phyloP scores from a whole-genome alignment of 2,797 vertebrate species.

The Cuculus canorus region DNA sequence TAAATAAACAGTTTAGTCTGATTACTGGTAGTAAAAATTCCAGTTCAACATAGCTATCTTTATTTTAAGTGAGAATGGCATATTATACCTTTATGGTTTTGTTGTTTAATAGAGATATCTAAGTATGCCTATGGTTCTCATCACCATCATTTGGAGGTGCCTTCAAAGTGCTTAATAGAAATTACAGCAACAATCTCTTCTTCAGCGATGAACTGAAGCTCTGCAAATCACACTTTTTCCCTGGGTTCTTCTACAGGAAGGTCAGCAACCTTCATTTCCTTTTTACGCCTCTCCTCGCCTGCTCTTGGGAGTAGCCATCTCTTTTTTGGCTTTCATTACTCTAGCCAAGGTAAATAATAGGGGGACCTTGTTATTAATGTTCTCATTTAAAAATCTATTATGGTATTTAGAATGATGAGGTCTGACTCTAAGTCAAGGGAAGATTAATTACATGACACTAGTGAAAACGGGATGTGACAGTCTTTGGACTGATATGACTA shows the following conservation, averaged over 20 bases:
- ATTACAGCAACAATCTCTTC: conserved; percentile 46
- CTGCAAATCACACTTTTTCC: conserved; percentile 30
- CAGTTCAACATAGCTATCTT: neutral
- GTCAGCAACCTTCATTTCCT: conserved; percentile 50
- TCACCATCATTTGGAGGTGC: neutral
- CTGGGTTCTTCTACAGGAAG: conserved; percentile 49
- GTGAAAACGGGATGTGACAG: conserved; percentile 65
- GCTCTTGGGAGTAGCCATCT: conserved; percentile 59
- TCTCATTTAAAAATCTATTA: conserved; percentile 55
- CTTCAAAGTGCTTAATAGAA: conserved; percentile 21
- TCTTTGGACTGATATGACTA: conserved; percentile 56
- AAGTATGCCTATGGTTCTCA: neutral
- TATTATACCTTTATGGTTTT: neutral
- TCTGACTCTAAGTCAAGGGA: conserved; percentile 51
- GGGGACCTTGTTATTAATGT: conserved; percentile 46
- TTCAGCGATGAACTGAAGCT: conserved; percentile 28
- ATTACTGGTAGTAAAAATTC: neutral
- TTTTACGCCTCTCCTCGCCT: conserved; percentile 23
- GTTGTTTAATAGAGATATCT: conserved; percentile 27
- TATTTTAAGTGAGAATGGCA: neutral
- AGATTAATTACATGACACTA: conserved; percentile 68
- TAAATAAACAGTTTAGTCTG: neutral
- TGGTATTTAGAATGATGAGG: conserved; percentile 56
- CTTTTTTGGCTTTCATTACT: conserved; percentile 35
- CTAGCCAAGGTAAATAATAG: conserved; percentile 58